Base-by-base conservation (phyloP, 2,888 invertebrate genomes). In the Acanthosepion esculentum region DNA sequence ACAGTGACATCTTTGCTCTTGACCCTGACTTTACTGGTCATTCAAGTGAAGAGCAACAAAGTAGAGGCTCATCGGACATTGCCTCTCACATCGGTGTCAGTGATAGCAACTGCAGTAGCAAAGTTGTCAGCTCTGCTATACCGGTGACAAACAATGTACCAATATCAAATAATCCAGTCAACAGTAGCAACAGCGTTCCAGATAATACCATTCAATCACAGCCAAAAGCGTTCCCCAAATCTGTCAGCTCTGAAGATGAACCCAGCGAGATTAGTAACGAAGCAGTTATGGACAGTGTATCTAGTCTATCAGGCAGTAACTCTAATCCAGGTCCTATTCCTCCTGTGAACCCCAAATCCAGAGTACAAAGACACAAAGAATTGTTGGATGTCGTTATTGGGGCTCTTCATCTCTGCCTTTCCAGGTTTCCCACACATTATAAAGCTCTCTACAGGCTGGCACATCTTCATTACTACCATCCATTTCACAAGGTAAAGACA, bases 371-470 rank as follows among this genome's bases (percentile, higher is more conserved):
- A 55, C 94, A 94, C 64, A 94, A 94, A 64, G 48, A 94, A n/a
- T 55, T 94, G 8, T 26, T 94, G 20, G 55, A 94, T 33, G 55
- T 94, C 33, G 55, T 99, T 96, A 97, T 98, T 41, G 98, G 98
- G 96, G 99, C 99, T 91, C 97, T 99, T 95, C 98, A 98, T 97
- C 98, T 99, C 96, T 99, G 99, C 96, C 98, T 99, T 18, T 98
- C 98, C 94, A 98, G 99, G 94, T 99, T 99, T 97, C 98, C 99
- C 0, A 98, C 99, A 96, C 99, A 99, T 97, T 99, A 99, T 97
- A 99, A 99, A 97, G 98, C 99, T 0, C 98, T 99, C 94, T 99
- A 99, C 97, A 98, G 99, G 95, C 98, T 99, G 94, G 98, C 99
- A 3, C 98, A 99, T 97, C 98, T 98, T 96, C 99, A 98, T 97